Evolutionary conservation across 2,797 vertebrate species (phyloP), one percentile per base, ranked within the genome.

Genomic region (Pangasius djambal): DNA sequence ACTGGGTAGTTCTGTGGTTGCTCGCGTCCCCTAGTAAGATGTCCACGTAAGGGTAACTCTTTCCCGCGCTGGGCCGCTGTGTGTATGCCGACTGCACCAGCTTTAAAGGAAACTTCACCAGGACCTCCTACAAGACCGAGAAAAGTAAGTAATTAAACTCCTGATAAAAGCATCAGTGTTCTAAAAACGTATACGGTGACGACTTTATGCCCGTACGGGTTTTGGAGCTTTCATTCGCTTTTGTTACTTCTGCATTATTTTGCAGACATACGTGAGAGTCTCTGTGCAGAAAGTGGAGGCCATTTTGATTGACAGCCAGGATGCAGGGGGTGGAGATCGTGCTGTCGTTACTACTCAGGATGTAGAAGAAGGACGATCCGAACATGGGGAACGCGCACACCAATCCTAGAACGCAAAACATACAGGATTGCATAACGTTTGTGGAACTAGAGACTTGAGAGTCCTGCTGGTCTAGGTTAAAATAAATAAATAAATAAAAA

Each of bases 341-440:
- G 2, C 94, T 94, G 91, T 97, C 97, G 94, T 98, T 99, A 95
- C 98, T 99, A 95, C 98, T 99, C 93, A 98, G 98, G 94, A 99
- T 95, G 96, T 98, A 98, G 96, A 99, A 99, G 96, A 99, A 99
- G 31, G 98, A 98, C 0, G 98, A 99, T 77, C 98, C 98, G 0
- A 99, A 99, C 98, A 98, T 97, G 85, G 98, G 97, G 92, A 97
- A 97, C 0, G 97, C 97, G 0, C 97, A 98, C 93, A 99, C 95
- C 93, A 99, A 96, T 40, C 98, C 98, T 99, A 94, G 34, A 89
- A 78, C 40, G 90, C 44, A 48, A 48, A 48, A 48, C 65, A 89
- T 1, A 75, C 16, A 72, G 13, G 4, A 34, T 31, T 69, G n/a
- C 31, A 6, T 69, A 69, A 15, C 12, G 15, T 10, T 25, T 25